phyloP scores from a whole-genome alignment of 1,140 invertebrate genomes.

The Neotoxoptera formosana region DNA sequence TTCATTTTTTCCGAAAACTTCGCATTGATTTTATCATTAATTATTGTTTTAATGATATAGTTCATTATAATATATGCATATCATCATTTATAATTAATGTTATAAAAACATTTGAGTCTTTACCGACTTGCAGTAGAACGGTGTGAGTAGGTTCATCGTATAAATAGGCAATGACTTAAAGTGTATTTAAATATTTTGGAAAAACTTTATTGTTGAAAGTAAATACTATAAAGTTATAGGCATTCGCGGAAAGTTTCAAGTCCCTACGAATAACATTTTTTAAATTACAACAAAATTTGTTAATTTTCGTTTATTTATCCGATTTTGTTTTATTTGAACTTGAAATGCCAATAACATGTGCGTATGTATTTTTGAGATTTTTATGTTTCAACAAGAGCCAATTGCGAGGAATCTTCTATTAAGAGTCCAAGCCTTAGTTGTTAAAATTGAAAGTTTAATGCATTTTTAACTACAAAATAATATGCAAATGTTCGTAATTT shows the following conservation, averaged over 20 bases:
- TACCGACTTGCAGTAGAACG: too few relatives aligned
- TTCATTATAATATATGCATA: neutral
- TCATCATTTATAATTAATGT: neutral
- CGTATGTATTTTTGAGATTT: too few relatives aligned
- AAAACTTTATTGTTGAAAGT: neutral
- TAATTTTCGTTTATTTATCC: neutral
- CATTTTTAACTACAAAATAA: too few relatives aligned
- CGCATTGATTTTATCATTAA: neutral
- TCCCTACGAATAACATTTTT: neutral
- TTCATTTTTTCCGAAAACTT: neutral
- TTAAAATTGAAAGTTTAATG: too few relatives aligned
- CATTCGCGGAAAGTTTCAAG: neutral
- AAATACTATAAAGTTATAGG: neutral
- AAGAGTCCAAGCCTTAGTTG: too few relatives aligned
- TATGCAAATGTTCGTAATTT: neutral
- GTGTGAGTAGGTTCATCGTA: neutral
- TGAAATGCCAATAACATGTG: too few relatives aligned
- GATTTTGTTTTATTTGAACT: too few relatives aligned
- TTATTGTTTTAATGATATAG: too few relatives aligned
- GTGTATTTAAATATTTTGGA: neutral
- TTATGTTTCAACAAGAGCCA: too few relatives aligned
- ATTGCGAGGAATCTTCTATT: neutral
- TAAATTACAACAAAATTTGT: neutral
- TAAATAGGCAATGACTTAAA: neutral
- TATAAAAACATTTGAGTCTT: neutral